A percentile compares a stretch with the other conserved stretches of the same genome.
Evolutionary conservation across 2,113 vertebrate genomes (phyloP).

Genomic region (Turdus rufiventris): DNA sequence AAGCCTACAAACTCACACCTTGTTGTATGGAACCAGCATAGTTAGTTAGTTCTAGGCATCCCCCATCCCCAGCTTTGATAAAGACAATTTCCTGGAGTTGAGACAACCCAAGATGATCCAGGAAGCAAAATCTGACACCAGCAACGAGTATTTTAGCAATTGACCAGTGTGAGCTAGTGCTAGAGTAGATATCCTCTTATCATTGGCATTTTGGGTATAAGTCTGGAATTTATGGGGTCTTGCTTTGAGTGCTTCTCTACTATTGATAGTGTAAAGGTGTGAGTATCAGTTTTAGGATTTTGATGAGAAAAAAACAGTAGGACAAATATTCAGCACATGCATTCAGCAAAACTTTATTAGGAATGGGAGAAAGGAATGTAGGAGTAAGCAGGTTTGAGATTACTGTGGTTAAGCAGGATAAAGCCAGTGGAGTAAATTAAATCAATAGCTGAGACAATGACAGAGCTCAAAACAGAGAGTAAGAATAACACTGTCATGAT

Average conservation of each 20-base stretch:
- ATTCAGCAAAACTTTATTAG: background rate
- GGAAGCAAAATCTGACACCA: background rate
- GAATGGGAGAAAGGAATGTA: background rate
- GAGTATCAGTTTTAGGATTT: background rate
- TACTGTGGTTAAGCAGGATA: constrained; percentile 29
- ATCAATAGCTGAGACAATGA: constrained; percentile 10
- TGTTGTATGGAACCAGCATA: background rate
- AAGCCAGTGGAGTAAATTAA: constrained; percentile 39
- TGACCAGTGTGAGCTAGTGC: background rate
- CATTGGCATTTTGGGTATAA: background rate
- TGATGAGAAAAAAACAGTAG: background rate
- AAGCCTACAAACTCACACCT: background rate
- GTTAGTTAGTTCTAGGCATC: background rate
- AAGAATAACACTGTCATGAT: background rate
- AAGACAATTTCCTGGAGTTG: background rate
- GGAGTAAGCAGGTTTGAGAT: constrained; percentile 12
- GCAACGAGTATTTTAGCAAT: background rate
- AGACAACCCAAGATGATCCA: background rate
- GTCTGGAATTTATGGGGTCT: background rate
- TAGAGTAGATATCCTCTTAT: background rate
- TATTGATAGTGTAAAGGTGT: background rate
- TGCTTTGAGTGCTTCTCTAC: background rate
- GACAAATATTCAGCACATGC: background rate
- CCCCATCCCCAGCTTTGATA: background rate
- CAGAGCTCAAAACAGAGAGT: background rate